Evolutionary conservation across 2,797 vertebrate species (phyloP).

Genomic region (Eutrigla gurnardus): DNA sequence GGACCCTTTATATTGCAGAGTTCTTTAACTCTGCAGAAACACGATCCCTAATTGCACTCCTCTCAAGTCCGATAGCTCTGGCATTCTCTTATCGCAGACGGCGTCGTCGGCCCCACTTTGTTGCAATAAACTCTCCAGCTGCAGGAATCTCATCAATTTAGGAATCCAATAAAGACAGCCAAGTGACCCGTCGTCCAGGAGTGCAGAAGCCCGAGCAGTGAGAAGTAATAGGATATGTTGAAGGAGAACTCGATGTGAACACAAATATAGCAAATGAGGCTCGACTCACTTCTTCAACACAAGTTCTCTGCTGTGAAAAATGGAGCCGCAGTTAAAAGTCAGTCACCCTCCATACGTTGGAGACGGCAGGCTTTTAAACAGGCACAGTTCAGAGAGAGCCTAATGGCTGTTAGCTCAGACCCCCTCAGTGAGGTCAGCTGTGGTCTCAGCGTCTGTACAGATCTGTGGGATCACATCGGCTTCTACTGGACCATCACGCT

Average conservation of each 20-base stretch:
- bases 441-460: not conserved
- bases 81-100: slow-evolving; percentile 49
- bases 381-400: slow-evolving; percentile 2
- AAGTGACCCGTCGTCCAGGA: slow-evolving; percentile 17
- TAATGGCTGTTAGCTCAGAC: not conserved
- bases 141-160: slow-evolving; percentile 57
- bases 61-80: slow-evolving; percentile 52
- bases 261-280: slow-evolving; percentile 16
- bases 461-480: no score
- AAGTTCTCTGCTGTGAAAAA: slow-evolving; percentile 20
- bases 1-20: not conserved
- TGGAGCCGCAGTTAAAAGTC: not conserved
- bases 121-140: slow-evolving; percentile 40
- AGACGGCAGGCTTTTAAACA: slow-evolving; percentile 1
- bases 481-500: no score
- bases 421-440: not conserved
- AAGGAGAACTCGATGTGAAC: not conserved
- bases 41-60: slow-evolving; percentile 37
- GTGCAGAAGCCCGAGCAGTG: not conserved
- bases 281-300: not conserved
- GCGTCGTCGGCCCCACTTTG: slow-evolving; percentile 34
- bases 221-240: not conserved
- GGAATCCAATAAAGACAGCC: slow-evolving; percentile 31
- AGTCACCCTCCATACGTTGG: not conserved
- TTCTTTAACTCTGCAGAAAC: slow-evolving; percentile 39